Base-by-base conservation (phyloP, 2,888 invertebrate genomes). In the Caenorhabditis sp. region DNA sequence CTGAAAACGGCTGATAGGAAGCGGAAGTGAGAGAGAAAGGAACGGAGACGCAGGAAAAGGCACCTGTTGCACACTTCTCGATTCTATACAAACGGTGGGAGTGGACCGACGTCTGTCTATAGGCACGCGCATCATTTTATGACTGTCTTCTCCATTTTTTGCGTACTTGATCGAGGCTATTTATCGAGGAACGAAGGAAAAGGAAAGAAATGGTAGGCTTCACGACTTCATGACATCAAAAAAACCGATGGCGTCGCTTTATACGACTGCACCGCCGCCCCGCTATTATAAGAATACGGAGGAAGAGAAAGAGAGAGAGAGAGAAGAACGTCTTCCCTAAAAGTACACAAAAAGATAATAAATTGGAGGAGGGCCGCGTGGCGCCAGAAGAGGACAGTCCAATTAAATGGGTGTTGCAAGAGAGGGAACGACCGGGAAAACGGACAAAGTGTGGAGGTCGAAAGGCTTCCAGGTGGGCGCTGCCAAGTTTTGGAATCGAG, bases 291-390 rank as follows among this genome's bases (percentile, higher is more conserved):
- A 35, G 59, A 68, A 68, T 59, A 68, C 37, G 63, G 27, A 52
- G 45, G 45, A 39, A 26, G 24, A 35, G 50, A 41, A 11, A 22
- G 15, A 50, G 8, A n/a, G 39, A 26, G 62, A 45, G 13, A 37
- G 30, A 45, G 46, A 68, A 39, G 58, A 27, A 24, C 27, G 37
- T 52, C 30, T 53, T 35, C 52, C 35, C 52, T 55, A 65, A 63
- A 73, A 73, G 63, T 72, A 63, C 62, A 72, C 63, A 63, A 58
- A 72, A 72, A 72, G 61, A 71, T 62, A 71, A 70, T 70, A 70
- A 70, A 70, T 70, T 53, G 70, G 70, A 52, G 56, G 53, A 55
- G 15, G 30, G 50, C 30, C 26, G 43, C 30, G 26, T 66, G 66
- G 66, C 66, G 66, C 56, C 66, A 53, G 53, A 17, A 32, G 17